Percentiles rank a stretch among this genome's conserved stretches.
phyloP scores from a whole-genome alignment of 2,797 vertebrate genomes.

The Trachops cirrhosus region DNA sequence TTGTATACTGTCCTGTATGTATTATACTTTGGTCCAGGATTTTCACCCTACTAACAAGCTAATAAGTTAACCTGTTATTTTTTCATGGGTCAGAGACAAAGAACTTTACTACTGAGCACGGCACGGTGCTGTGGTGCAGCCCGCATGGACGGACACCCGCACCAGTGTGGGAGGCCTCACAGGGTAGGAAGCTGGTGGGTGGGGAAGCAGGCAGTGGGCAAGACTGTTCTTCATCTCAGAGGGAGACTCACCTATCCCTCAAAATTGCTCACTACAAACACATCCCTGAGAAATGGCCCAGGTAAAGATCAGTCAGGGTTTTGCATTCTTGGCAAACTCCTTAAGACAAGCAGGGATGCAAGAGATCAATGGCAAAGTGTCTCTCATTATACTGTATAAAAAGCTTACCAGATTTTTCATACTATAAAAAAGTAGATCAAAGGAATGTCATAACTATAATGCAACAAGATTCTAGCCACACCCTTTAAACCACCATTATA shows the following conservation, averaged over 20 bases:
- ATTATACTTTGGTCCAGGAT: background rate
- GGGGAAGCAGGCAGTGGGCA: background rate
- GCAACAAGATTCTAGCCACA: background rate
- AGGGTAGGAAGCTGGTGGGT: background rate
- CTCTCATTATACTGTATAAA: background rate
- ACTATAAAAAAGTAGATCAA: background rate
- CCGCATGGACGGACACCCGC: background rate
- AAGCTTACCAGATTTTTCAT: background rate
- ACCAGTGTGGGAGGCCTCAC: background rate
- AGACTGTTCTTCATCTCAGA: background rate
- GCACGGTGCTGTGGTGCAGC: background rate
- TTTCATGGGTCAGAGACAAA: background rate
- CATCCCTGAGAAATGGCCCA: background rate
- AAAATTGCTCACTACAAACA: background rate
- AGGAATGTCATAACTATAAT: background rate
- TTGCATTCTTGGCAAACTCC: background rate
- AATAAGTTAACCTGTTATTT: background rate
- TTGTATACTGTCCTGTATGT: background rate
- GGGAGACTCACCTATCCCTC: background rate
- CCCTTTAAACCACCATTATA: background rate
- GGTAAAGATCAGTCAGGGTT: background rate
- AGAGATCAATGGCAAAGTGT: background rate
- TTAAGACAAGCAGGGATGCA: background rate
- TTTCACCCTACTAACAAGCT: background rate
- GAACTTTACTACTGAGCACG: background rate